Evolutionary conservation across 2,888 invertebrate genomes (phyloP).

Genomic region (Leptura quadrifasciata): DNA sequence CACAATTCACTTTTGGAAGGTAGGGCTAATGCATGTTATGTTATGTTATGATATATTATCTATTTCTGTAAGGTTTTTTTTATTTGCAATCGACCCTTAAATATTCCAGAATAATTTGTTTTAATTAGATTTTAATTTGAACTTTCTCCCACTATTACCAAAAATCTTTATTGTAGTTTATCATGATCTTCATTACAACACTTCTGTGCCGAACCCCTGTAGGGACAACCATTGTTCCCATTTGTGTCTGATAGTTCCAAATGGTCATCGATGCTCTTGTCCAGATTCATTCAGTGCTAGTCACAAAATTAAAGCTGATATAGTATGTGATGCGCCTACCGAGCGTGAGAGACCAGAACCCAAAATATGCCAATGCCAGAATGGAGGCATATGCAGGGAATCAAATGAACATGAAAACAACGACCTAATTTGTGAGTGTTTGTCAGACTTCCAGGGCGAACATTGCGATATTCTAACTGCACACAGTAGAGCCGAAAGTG

Average conservation of each 20-base stretch:
- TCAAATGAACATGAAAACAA: slow-evolving; percentile 75
- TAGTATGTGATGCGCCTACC: slow-evolving; percentile 88
- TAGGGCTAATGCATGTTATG: too few species aligned
- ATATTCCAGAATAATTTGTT: too few species aligned
- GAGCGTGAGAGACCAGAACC: slow-evolving; percentile 86
- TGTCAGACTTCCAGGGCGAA: slow-evolving; percentile 82
- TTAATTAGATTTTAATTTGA: too few species aligned
- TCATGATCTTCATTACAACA: slow-evolving; percentile 90
- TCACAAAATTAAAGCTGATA: slow-evolving; percentile 77
- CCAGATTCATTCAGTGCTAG: slow-evolving; percentile 81
- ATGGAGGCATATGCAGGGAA: slow-evolving; percentile 87
- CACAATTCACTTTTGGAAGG: too few species aligned
- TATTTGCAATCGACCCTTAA: too few species aligned
- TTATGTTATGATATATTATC: too few species aligned
- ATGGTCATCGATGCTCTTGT: slow-evolving; percentile 92
- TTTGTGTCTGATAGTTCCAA: slow-evolving; percentile 93
- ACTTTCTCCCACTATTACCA: background rate
- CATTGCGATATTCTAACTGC: slow-evolving; percentile 83
- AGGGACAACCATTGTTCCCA: slow-evolving; percentile 88
- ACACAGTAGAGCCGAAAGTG: slow-evolving; percentile 76
- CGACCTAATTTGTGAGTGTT: slow-evolving; percentile 84
- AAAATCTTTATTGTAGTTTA: slow-evolving; percentile 77
- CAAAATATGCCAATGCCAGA: slow-evolving; percentile 88
- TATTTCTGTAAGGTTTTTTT: too few species aligned
- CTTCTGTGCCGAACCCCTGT: slow-evolving; percentile 82